These are phyloP conservation scores for Danio aesculapii DNA, from an alignment of 2,797 vertebrate species.

Conservation along the genomic window DNA sequence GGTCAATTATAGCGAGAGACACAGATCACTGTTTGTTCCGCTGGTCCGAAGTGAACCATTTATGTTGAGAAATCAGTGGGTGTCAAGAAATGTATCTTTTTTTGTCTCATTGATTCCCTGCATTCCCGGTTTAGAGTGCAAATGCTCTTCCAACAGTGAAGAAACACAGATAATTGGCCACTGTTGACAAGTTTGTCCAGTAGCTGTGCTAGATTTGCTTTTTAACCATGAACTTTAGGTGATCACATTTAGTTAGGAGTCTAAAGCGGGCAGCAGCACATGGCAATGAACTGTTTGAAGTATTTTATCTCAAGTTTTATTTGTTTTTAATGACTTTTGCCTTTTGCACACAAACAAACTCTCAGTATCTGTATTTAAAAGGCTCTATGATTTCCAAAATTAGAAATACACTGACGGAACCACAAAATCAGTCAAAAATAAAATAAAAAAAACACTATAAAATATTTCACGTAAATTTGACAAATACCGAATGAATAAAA, in stretches of 20 bases:
- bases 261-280: constrained; percentile 27
- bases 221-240: constrained; percentile 54
- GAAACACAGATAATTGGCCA: constrained; percentile 60
- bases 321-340: constrained; percentile 52
- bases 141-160: constrained; percentile 52
- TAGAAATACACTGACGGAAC: no score
- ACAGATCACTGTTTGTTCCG: constrained; percentile 21
- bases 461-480: no score
- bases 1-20: constrained; percentile 33
- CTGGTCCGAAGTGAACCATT: constrained; percentile 38
- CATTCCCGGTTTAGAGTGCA: constrained; percentile 50
- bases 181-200: constrained; percentile 55
- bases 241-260: constrained; percentile 44
- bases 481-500: no score
- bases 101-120: constrained; percentile 57
- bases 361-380: background rate
- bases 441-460: no score
- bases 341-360: constrained; percentile 18
- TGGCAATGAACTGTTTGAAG: constrained; percentile 10
- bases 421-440: no score
- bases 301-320: constrained; percentile 28
- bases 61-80: constrained; percentile 43
- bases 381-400: no score
- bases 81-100: constrained; percentile 41
- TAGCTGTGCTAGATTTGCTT: constrained; percentile 43